Evolutionary conservation across 2,797 vertebrate genomes (phyloP).

Genomic region (Ctenochaetus hawaiiensis): DNA sequence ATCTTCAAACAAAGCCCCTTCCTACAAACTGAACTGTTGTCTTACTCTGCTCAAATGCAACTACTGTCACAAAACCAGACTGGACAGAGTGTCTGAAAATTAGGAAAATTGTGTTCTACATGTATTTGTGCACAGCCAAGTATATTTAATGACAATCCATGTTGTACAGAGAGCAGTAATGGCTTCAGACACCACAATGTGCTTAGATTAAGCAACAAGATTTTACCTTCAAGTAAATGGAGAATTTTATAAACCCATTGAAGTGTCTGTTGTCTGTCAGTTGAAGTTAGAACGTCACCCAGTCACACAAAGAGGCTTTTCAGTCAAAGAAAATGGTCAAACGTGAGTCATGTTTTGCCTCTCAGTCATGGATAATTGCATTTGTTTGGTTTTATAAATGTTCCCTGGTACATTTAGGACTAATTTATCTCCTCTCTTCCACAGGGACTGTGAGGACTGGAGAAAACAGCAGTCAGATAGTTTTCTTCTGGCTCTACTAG

Average conservation of each 20-base stretch:
- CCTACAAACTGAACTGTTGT: too few species aligned
- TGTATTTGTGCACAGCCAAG: too few species aligned
- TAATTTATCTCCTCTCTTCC: conserved; percentile 31
- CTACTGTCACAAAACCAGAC: too few species aligned
- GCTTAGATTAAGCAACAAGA: not conserved
- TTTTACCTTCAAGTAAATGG: not conserved
- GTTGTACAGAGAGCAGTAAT: too few species aligned
- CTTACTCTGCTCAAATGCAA: too few species aligned
- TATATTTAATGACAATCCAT: too few species aligned
- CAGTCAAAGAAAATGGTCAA: not conserved
- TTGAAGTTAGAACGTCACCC: not conserved
- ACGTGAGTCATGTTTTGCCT: not conserved
- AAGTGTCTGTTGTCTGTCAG: not conserved
- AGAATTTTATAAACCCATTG: not conserved
- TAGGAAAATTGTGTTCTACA: too few species aligned
- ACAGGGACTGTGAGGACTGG: conserved; percentile 50
- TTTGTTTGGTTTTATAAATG: not conserved
- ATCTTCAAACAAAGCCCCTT: too few species aligned
- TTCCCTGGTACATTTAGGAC: not conserved
- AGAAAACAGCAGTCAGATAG: conserved; percentile 45
- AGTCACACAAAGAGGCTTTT: not conserved
- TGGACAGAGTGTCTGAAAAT: too few species aligned
- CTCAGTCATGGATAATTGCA: not conserved
- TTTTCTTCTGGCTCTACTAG: conserved; percentile 55
- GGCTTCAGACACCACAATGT: too few species aligned